phyloP scores from a whole-genome alignment of 2,888 invertebrate genomes.

The Crocallis elinguaria region DNA sequence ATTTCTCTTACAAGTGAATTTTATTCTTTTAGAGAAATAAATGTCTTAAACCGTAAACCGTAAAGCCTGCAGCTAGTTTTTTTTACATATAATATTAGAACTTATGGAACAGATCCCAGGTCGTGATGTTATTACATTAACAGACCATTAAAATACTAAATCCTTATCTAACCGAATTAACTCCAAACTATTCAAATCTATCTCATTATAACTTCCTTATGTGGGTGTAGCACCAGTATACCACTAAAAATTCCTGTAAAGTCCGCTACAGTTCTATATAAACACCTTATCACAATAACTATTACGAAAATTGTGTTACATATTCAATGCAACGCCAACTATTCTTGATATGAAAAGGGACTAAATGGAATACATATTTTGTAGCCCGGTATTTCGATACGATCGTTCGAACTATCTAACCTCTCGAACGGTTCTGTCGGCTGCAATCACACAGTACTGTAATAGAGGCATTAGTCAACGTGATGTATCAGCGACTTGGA shows the following conservation, averaged over 20 bases:
- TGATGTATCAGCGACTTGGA: background rate
- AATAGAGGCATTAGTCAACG: conserved; percentile 1
- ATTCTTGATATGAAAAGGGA: conserved; percentile 12
- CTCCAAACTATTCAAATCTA: conserved; percentile 27
- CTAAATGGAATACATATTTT: conserved; percentile 5
- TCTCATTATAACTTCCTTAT: conserved; percentile 35
- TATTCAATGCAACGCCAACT: background rate
- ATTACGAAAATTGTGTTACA: background rate
- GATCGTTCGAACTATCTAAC: conserved; percentile 36
- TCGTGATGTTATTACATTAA: conserved; percentile 19
- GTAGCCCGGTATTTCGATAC: conserved; percentile 22
- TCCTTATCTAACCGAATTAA: conserved; percentile 25
- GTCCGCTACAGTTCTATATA: background rate
- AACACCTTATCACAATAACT: conserved; percentile 1
- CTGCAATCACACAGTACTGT: conserved; percentile 21
- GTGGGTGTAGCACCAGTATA: conserved; percentile 33
- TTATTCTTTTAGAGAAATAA: no score
- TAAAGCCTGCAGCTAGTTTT: no score
- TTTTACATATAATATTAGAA: no score
- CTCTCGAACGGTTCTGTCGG: conserved; percentile 29
- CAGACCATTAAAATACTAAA: conserved; percentile 28
- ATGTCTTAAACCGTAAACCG: no score
- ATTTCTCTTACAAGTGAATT: no score
- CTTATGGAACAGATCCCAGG: background rate
- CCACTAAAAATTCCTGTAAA: conserved; percentile 37